These are phyloP conservation scores for Deroplatys truncata DNA, from an alignment of 2,888 invertebrate genomes.

Conservation along the genomic window DNA sequence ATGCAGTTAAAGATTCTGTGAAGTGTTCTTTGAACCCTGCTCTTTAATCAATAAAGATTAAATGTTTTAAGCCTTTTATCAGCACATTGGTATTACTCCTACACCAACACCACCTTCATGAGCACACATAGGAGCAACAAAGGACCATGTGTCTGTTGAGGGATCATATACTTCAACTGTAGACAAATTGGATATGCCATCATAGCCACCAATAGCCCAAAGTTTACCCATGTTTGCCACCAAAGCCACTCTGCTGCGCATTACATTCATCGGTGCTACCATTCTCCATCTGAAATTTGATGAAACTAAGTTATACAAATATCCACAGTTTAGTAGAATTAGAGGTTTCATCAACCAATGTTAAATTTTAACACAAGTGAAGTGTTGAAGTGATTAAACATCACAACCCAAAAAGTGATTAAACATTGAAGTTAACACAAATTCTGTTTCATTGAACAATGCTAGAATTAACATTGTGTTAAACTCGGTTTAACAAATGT, in stretches of 20 bases:
- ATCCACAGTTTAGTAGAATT: no score
- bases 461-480: no score
- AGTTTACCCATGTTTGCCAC: conserved; percentile 80
- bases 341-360: no score
- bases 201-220: conserved; percentile 77
- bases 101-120: conserved; percentile 90
- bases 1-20: not conserved
- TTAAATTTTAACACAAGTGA: no score
- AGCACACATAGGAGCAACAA: conserved; percentile 73
- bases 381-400: no score
- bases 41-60: conserved; percentile 34
- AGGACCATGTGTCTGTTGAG: conserved; percentile 64
- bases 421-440: no score
- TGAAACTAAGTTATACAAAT: no score
- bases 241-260: conserved; percentile 74
- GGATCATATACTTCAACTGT: conserved; percentile 85
- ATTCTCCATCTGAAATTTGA: conserved; percentile 59
- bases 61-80: conserved; percentile 35
- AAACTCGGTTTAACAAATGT: no score
- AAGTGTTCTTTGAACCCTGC: not conserved
- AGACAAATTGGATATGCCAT: conserved; percentile 73
- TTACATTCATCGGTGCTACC: conserved; percentile 76
- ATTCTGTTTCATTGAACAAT: no score
- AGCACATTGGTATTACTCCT: conserved; percentile 65
- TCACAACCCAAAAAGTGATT: no score